Evolutionary conservation across 2,888 invertebrate species (phyloP).

Genomic region (Aphidius colemani): DNA sequence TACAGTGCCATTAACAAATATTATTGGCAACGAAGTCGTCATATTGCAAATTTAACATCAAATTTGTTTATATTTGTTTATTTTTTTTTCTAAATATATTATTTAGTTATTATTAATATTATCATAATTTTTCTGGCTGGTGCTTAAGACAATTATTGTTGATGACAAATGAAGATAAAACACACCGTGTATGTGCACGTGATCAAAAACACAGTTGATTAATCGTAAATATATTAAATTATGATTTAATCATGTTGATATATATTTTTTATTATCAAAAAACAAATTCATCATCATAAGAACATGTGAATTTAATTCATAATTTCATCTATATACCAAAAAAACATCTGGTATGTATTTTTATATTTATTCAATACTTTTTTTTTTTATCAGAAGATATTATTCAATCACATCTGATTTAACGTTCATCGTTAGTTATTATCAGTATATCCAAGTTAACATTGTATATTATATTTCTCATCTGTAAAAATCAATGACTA

Average conservation of each 20-base stretch:
- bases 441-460: neutral
- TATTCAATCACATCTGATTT: conserved; percentile 47
- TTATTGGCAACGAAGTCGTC: conserved; percentile 40
- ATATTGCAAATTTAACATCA: conserved; percentile 58
- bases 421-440: conserved; percentile 11
- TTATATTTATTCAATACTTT: conserved; percentile 57
- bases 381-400: conserved; percentile 39
- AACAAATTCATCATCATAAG: conserved; percentile 57
- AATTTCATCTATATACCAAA: conserved; percentile 53
- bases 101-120: conserved; percentile 21
- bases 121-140: conserved; percentile 47
- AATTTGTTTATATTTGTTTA: conserved; percentile 32
- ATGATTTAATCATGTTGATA: conserved; percentile 52
- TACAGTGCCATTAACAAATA: conserved; percentile 33
- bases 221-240: conserved; percentile 50
- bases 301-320: conserved; percentile 43
- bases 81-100: conserved; percentile 8
- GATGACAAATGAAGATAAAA: conserved; percentile 56
- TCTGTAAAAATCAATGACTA: neutral
- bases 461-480: neutral
- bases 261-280: conserved; percentile 14
- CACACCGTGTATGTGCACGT: conserved; percentile 45
- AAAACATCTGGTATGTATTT: conserved; percentile 58
- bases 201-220: conserved; percentile 51
- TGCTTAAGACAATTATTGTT: conserved; percentile 56